phyloP scores from a whole-genome alignment of 35 echinoderm and acorn worm species.

The Diadema setosum region DNA sequence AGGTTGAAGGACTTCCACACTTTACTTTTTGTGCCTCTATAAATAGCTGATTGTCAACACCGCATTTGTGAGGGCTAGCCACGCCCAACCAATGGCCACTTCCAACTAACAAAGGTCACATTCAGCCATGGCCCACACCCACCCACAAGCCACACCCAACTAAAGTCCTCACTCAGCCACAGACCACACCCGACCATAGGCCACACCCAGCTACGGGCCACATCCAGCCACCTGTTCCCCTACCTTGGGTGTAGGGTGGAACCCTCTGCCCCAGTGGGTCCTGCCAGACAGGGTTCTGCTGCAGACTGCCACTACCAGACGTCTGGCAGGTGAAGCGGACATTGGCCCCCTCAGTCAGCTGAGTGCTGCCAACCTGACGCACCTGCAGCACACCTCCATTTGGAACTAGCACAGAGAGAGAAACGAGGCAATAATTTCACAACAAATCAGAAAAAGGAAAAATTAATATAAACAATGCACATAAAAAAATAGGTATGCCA shows the following conservation, averaged over 20 bases:
- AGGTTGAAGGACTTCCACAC: no score
- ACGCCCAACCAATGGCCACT: background rate
- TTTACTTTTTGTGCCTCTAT: background rate
- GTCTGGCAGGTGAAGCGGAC: constrained; percentile 48
- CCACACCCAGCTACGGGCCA: no score
- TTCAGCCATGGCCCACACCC: no score
- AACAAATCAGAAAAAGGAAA: background rate
- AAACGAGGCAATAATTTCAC: no score
- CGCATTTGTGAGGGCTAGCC: background rate
- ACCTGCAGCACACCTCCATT: constrained; percentile 9
- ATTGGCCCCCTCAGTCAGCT: background rate
- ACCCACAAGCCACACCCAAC: no score
- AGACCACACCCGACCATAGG: no score
- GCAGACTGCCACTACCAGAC: background rate
- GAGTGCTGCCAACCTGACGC: constrained; percentile 32
- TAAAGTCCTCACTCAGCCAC: no score
- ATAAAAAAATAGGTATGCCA: background rate
- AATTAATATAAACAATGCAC: background rate
- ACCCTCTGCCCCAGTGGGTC: constrained; percentile 50
- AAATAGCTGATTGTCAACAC: background rate
- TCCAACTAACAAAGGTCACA: background rate
- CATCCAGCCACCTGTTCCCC: no score
- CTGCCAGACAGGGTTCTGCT: constrained; percentile 47
- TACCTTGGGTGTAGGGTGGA: background rate
- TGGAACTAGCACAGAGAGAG: background rate